Evolutionary conservation across 2,888 invertebrate genomes (phyloP).

Genomic region (Cepaea hortensis): DNA sequence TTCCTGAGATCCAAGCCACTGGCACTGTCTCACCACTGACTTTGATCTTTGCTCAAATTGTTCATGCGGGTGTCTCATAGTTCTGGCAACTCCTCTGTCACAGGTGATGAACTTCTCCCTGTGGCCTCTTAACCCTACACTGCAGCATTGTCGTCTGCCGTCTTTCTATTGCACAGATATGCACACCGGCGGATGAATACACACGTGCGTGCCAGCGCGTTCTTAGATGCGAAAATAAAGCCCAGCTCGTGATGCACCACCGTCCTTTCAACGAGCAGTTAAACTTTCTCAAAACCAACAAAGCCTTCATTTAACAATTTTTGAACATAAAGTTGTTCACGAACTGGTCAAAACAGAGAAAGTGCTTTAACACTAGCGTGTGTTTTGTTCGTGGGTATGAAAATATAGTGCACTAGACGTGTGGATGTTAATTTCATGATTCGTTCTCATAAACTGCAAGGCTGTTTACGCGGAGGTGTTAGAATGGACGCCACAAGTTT

Average conservation of each 20-base stretch:
- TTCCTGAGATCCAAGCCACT: slow-evolving; percentile 2
- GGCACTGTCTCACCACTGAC: background rate
- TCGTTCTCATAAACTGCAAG: too few relatives aligned
- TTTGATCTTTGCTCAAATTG: background rate
- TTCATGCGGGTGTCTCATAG: slow-evolving; percentile 15
- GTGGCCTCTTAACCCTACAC: background rate
- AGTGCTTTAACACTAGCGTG: background rate
- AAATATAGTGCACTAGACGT: background rate
- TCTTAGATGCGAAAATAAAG: background rate
- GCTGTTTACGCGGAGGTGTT: too few relatives aligned
- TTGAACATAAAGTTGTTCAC: background rate
- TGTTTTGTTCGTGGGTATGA: too few relatives aligned
- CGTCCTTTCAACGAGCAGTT: background rate
- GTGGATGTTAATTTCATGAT: background rate
- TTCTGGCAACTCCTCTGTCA: background rate
- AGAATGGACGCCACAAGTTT: too few relatives aligned
- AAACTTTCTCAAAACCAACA: background rate
- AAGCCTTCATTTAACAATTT: background rate
- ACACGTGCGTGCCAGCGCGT: background rate
- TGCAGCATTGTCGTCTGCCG: too few relatives aligned
- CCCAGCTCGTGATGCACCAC: background rate
- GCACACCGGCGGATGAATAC: slow-evolving; percentile 7
- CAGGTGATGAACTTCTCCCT: slow-evolving; percentile 6
- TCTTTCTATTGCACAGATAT: background rate
- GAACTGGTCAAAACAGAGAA: background rate